Percentiles rank a stretch among this genome's conserved stretches.
Conservation (phyloP, 2,888 invertebrate species). For the Polyploca ridens region DNA sequence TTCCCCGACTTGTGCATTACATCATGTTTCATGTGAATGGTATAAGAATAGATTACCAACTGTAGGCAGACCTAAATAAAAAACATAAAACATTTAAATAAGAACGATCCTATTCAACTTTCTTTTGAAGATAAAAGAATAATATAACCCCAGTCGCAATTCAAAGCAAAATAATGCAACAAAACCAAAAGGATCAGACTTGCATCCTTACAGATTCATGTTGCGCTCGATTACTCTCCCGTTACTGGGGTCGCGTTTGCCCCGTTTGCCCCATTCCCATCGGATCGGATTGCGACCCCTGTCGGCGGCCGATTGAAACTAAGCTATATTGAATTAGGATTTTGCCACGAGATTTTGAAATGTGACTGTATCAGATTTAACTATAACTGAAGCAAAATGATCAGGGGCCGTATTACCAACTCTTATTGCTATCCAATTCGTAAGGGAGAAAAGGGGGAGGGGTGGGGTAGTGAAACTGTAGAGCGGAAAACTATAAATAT, state of each 20-base stretch:
- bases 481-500: no score
- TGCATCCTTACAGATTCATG: constrained; percentile 35
- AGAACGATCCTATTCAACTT: not conserved
- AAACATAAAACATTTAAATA: no score
- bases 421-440: no score
- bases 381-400: no score
- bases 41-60: no score
- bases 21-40: no score
- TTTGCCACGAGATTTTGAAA: constrained; percentile 27
- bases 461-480: no score
- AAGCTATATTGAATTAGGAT: constrained; percentile 37
- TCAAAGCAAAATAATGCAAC: not conserved
- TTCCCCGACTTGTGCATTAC: no score
- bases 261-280: constrained; percentile 23
- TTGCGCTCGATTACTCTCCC: constrained; percentile 29
- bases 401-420: no score
- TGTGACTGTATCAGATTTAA: constrained; percentile 6
- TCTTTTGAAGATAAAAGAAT: not conserved
- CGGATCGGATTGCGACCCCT: constrained; percentile 21
- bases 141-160: not conserved
- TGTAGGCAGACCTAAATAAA: no score
- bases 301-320: constrained; percentile 35
- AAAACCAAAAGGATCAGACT: constrained; percentile 29
- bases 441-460: no score
- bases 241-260: constrained; percentile 18